Conservation (phyloP, 2,113 vertebrate species). For the Dissostichus mawsoni region DNA sequence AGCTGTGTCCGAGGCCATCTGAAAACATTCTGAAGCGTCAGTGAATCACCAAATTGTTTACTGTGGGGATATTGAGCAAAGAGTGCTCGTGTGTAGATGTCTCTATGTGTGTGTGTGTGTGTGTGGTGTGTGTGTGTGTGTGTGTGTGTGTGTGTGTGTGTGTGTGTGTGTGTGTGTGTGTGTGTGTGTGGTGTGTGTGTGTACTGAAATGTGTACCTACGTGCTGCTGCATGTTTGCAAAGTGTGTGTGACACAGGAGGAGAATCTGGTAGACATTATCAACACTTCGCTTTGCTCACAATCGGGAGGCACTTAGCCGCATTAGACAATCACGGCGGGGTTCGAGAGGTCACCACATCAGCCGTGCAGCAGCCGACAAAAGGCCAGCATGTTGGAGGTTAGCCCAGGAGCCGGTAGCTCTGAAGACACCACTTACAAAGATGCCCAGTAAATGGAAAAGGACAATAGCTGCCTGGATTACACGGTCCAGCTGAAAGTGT, state of each 20-base stretch:
- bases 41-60: slow-evolving; percentile 55
- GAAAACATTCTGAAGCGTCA: slow-evolving; percentile 59
- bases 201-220: slow-evolving; percentile 34
- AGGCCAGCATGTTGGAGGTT: slow-evolving; percentile 53
- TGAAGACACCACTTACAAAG: slow-evolving; percentile 60
- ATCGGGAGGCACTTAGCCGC: slow-evolving; percentile 73
- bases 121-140: neutral
- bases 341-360: slow-evolving; percentile 68
- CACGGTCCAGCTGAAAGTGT: slow-evolving; percentile 54
- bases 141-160: neutral
- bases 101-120: neutral
- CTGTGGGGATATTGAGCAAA: slow-evolving; percentile 22
- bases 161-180: neutral
- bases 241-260: slow-evolving; percentile 42
- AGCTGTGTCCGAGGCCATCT: slow-evolving; percentile 30
- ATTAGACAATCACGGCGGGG: slow-evolving; percentile 63
- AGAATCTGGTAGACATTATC: slow-evolving; percentile 78
- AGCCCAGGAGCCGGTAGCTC: slow-evolving; percentile 52
- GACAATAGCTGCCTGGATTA: slow-evolving; percentile 71
- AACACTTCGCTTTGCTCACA: slow-evolving; percentile 59
- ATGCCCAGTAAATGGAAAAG: slow-evolving; percentile 37
- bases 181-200: too few species aligned
- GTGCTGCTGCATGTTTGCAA: slow-evolving; percentile 40
- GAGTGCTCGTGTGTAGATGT: neutral
- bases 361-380: slow-evolving; percentile 73